Evolutionary conservation across 2,797 vertebrate genomes (phyloP).

Genomic region (Mionectes olivaceus): DNA sequence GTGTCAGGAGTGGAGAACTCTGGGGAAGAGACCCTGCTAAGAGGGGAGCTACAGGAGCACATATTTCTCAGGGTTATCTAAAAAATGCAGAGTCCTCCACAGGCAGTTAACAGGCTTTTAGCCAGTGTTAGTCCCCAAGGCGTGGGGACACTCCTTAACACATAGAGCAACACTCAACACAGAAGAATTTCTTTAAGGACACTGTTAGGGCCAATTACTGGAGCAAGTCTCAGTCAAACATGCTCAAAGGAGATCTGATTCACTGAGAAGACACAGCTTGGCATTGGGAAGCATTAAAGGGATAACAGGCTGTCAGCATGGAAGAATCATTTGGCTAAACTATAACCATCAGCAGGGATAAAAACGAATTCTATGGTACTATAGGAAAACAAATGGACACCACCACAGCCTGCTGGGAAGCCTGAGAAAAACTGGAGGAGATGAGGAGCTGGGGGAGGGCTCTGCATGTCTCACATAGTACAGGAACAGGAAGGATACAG

Average conservation of each 20-base stretch:
- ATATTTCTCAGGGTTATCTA: background rate
- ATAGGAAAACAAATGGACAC: background rate
- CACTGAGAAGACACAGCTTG: background rate
- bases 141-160: background rate
- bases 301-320: background rate
- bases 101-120: background rate
- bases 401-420: background rate
- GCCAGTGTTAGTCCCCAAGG: background rate
- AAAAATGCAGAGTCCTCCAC: background rate
- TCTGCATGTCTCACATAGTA: accelerated
- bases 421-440: background rate
- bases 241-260: background rate
- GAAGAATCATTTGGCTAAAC: background rate
- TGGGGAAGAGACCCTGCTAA: background rate
- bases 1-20: background rate
- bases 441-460: background rate
- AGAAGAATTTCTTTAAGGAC: background rate
- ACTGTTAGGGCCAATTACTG: background rate
- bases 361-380: background rate
- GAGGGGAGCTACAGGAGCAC: background rate
- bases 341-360: background rate
- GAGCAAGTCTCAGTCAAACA: background rate
- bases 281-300: background rate
- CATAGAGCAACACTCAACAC: background rate
- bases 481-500: background rate